Evolutionary conservation across 2,113 vertebrate genomes (phyloP).

Genomic region (Seriola aureovittata): DNA sequence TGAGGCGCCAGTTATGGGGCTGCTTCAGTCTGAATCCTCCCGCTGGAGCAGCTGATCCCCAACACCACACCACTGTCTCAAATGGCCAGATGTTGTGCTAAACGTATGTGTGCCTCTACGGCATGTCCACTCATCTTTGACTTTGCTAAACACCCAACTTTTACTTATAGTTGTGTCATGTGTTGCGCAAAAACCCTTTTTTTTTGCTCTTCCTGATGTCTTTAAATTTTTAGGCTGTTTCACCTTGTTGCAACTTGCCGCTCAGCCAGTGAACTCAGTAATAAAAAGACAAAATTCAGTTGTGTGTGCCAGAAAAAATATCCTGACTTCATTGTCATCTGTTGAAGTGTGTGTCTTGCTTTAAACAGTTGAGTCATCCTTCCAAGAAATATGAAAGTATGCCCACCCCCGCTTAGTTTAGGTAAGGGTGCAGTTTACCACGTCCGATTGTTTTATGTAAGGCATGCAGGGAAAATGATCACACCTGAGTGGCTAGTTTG

Average conservation of each 20-base stretch:
- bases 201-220: not conserved
- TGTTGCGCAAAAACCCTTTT: not conserved
- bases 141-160: not conserved
- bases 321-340: constrained; percentile 15
- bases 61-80: constrained; percentile 40
- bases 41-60: constrained; percentile 73
- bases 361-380: constrained; percentile 65
- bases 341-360: constrained; percentile 24
- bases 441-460: constrained; percentile 15
- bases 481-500: constrained; percentile 64
- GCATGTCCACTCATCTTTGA: not conserved
- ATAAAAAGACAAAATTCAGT: constrained; percentile 14
- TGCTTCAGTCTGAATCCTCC: constrained; percentile 52
- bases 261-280: not conserved
- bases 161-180: too few species aligned
- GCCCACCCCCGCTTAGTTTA: constrained; percentile 53
- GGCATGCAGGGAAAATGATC: constrained; percentile 16
- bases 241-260: constrained; percentile 48
- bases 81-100: constrained; percentile 15
- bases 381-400: constrained; percentile 48
- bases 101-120: not conserved
- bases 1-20: constrained; percentile 73
- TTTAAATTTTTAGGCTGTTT: not conserved
- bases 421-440: constrained; percentile 42
- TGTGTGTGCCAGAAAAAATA: constrained; percentile 26